Evolutionary conservation across 2,113 vertebrate species (phyloP), one percentile per base, ranked within the genome.

Genomic region (Albula glossodonta): DNA sequence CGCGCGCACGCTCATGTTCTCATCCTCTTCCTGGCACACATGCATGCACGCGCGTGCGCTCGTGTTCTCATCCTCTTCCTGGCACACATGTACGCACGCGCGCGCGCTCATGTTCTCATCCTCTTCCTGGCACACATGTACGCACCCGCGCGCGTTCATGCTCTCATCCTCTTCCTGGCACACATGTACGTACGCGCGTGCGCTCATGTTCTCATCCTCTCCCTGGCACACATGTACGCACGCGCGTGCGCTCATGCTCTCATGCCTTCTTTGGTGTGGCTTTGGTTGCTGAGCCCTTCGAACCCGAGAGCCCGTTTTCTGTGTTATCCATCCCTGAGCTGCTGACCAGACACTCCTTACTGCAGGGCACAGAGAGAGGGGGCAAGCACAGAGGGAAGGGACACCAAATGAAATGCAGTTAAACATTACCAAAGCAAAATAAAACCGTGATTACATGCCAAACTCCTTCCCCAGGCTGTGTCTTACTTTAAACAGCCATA

Each of bases 271-370:
- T 99, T 48, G 97, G 93, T 87, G 97, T 96, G 3, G 96, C 88
- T 91, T 99, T 99, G 82, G 96, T 95, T 82, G 96, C 96, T 0
- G 95, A 41, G 31, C 31, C 95, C 94, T 98, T 99, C 92, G 98
- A 97, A 94, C 96, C 97, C 0, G 97, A 97, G 93, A 98, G 88
- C 87, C 97, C 97, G 0, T 99, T 98, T 92, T 99, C 98, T 0
- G 98, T 99, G 93, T 99, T 98, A 93, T 99, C 98, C 0, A 98
- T 98, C 88, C 97, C 98, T 9, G 98, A 99, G 25, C 97, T 98
- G 82, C 96, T 97, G 90, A 99, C 97, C 10, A 99, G 98, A 90
- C 98, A 98, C 90, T 99, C 98, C 91, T 98, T 99, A 96, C 97
- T 97, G 94, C 2, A 60, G 88, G 79, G 83, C 84, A 89, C 63